Evolutionary conservation across 1,140 invertebrate genomes (phyloP), one percentile per base, ranked within the genome.

Genomic region (Hydropsyche tenuis): DNA sequence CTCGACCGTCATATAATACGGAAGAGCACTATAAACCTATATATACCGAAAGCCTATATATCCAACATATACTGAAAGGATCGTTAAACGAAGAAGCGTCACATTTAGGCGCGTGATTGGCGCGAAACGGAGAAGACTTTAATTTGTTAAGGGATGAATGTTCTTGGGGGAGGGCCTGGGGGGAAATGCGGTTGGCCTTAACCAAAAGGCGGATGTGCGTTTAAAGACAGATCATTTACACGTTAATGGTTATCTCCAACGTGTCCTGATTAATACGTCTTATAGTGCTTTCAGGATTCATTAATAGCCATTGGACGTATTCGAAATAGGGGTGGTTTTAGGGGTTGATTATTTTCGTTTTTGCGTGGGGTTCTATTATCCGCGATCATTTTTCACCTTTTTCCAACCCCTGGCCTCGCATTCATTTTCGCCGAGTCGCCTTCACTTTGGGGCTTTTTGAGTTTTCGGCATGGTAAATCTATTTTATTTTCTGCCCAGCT

Each of bases 141-240:
- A 37, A 37, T 37, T n/a, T n/a, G n/a, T n/a, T n/a, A n/a, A n/a
- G n/a, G 30, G 3, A 37, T 37, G 9, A 37, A 37, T 37, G 30
- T 9, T 37, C 30, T n/a, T n/a, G 1, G 22, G 22, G 23, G 25
- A 60, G n/a, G 56, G 18, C 23, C 14, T 25, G 1, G 9, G 20
- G 22, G 18, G 56, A 23, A 60, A 60, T 14, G 56, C 56, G 56
- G 56, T 25, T 25, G 1, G 25, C 56, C 56, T 1, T 14, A 60
- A 14, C 22, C 12, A 14, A 48, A 16, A 48, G 18, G 11, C 22
- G 56, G 22, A 25, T 12, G 22, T 9, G 6, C 20, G 48, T 60
- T 60, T 60, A 60, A 60, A 60, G 56, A 27, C 56, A n/a, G 22
- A 60, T 60, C 2, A 60, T 60, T 60, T 60, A 60, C 56, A 60